These are phyloP conservation scores for Eleginops maclovinus DNA, from an alignment of 2,113 vertebrate species.

Conservation along the genomic window DNA sequence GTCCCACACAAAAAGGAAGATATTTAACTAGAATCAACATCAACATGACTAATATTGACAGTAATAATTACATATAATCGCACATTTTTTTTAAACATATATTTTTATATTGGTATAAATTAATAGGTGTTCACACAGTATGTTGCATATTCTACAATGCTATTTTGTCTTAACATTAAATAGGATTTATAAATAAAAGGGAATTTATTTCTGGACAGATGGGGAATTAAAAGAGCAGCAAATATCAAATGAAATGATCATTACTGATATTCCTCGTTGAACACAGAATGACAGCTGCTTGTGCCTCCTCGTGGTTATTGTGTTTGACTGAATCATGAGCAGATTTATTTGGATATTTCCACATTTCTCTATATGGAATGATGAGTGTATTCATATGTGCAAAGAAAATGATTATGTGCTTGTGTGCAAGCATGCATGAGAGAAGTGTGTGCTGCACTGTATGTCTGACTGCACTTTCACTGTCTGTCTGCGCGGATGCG, in stretches of 20 bases:
- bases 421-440: constrained; percentile 59
- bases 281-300: constrained; percentile 74
- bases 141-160: neutral
- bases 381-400: constrained; percentile 44
- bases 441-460: constrained; percentile 49
- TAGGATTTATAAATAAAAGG: neutral
- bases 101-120: neutral
- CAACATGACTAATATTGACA: neutral
- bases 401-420: constrained; percentile 33
- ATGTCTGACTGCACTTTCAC: constrained; percentile 63
- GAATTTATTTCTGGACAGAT: constrained; percentile 26
- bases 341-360: constrained; percentile 51
- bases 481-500: constrained; percentile 49
- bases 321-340: constrained; percentile 38
- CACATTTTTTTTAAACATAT: neutral
- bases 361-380: constrained; percentile 33
- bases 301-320: constrained; percentile 34
- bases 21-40: neutral
- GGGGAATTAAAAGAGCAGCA: constrained; percentile 28
- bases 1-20: constrained; percentile 18
- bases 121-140: neutral
- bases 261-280: constrained; percentile 61
- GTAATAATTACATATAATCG: neutral
- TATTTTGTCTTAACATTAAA: neutral
- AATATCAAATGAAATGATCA: constrained; percentile 55